A percentile compares a stretch with the other conserved stretches of the same genome.
Conservation (phyloP, 2,888 invertebrate genomes). For the Drepana falcataria region DNA sequence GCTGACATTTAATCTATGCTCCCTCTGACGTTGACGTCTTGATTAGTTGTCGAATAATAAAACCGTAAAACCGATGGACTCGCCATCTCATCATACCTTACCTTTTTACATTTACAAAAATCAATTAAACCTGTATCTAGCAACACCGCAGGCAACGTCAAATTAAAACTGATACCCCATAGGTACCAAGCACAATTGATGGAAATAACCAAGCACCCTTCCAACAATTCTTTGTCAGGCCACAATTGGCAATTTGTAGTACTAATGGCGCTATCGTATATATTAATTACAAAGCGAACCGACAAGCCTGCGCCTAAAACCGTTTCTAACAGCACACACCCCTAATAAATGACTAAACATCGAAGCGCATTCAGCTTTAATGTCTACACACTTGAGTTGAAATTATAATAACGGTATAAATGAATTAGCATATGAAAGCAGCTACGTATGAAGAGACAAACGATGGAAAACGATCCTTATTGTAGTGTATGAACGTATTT, state of each 20-base stretch:
- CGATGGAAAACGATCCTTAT: slow-evolving; percentile 17
- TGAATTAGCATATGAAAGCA: slow-evolving; percentile 58
- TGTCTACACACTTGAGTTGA: slow-evolving; percentile 13
- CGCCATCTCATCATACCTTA: too few species aligned
- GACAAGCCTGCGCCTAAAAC: slow-evolving; percentile 54
- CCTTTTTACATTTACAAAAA: too few species aligned
- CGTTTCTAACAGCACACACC: slow-evolving; percentile 60
- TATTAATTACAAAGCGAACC: slow-evolving; percentile 72
- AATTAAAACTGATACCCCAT: too few species aligned
- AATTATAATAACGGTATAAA: slow-evolving; percentile 21
- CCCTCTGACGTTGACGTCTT: too few species aligned
- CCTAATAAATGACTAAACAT: slow-evolving; percentile 33
- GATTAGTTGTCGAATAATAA: too few species aligned
- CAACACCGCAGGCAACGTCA: too few species aligned
- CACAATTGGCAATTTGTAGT: slow-evolving; percentile 60
- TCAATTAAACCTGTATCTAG: too few species aligned
- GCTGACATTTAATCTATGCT: too few species aligned
- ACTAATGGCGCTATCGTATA: slow-evolving; percentile 67
- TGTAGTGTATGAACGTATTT: slow-evolving; percentile 22
- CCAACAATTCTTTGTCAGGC: slow-evolving; percentile 35
- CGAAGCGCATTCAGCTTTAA: slow-evolving; percentile 26
- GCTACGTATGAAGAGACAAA: slow-evolving; percentile 7
- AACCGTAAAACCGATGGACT: too few species aligned
- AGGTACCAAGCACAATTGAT: background rate
- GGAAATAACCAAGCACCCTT: slow-evolving; percentile 21